These are phyloP conservation scores for Pseudopodoces humilis DNA, from an alignment of 2,113 vertebrate genomes.

Conservation along the genomic window DNA sequence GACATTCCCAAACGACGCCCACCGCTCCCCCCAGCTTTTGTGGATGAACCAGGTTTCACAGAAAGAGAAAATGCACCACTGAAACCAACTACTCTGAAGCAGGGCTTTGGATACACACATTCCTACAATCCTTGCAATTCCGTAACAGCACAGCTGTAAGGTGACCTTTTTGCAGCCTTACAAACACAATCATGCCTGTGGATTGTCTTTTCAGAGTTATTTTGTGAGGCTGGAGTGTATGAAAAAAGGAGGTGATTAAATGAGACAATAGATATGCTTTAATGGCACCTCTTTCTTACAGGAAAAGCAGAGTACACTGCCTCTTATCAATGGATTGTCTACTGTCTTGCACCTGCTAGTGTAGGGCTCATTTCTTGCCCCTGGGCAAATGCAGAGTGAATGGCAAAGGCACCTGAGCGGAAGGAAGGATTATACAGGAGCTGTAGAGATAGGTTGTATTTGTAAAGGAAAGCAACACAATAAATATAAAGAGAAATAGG, in stretches of 20 bases:
- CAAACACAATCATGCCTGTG: slow-evolving; percentile 32
- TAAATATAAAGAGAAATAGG: neutral
- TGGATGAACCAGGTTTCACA: neutral
- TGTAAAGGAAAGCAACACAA: neutral
- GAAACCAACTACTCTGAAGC: neutral
- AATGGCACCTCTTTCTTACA: slow-evolving; percentile 4
- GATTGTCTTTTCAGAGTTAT: slow-evolving; percentile 52
- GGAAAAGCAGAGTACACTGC: neutral
- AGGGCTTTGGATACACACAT: neutral
- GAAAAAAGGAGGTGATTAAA: slow-evolving; percentile 48
- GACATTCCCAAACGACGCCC: neutral
- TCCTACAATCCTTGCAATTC: neutral
- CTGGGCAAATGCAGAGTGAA: slow-evolving; percentile 30
- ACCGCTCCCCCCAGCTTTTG: neutral
- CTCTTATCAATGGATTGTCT: slow-evolving; percentile 52
- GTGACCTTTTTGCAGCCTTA: slow-evolving; percentile 36
- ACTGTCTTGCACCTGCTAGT: slow-evolving; percentile 22
- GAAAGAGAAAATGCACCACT: neutral
- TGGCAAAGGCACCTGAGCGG: neutral
- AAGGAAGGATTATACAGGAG: neutral
- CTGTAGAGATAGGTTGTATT: neutral
- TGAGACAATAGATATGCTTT: slow-evolving; percentile 44
- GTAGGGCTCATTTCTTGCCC: slow-evolving; percentile 4
- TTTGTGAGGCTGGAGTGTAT: slow-evolving; percentile 8
- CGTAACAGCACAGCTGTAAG: slow-evolving; percentile 44